Base-by-base conservation (phyloP, 2,888 invertebrate genomes). In the Agelastica alni region DNA sequence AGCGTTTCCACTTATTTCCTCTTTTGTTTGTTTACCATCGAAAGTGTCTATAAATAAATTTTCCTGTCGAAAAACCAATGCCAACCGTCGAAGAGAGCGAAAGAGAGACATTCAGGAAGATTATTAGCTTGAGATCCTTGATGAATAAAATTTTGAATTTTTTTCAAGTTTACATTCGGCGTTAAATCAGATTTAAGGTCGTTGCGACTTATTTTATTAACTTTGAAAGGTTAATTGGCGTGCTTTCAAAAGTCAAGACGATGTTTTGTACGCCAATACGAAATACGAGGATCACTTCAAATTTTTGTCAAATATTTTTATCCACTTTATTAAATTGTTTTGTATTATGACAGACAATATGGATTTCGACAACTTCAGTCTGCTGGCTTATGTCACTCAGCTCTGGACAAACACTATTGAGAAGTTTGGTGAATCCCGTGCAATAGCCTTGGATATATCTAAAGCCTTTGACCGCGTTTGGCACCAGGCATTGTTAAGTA, bases 11-110 rank as follows among this genome's bases (percentile, higher is more conserved):
- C 51, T 53, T 49, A 57, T 57, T 52, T 51, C 32, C 45, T 32
- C 31, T 44, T 45, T 51, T 48, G 57, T 53, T 57, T 57, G 53
- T 53, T 53, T 49, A 53, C 52, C 48, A 48, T 53, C 39, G 31
- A 30, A 20, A 37, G 48, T 32, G 44, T 22, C 41, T 49, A 52
- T 53, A 44, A 48, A 49, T 44, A 52, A 41, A 48, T 52, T 53
- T 51, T 48, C 48, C 7, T 28, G 41, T 39, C 36, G 34, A 54
- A 45, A 34, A 47, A 47, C 39, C 48, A 18, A 41, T 41, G 14
- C 16, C 7, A 22, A 5, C 2, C 20, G 12, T 12, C 13, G 12
- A 41, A 26, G 26, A 7, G 18, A 37, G 18, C 2, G 36, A 1
- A 17, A 32, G 12, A 13, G 13, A 14, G 14, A 5, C 2, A 32